Evolutionary conservation across 2,113 vertebrate species (phyloP), one percentile per base, ranked within the genome.

Genomic region (Upupa epops): DNA sequence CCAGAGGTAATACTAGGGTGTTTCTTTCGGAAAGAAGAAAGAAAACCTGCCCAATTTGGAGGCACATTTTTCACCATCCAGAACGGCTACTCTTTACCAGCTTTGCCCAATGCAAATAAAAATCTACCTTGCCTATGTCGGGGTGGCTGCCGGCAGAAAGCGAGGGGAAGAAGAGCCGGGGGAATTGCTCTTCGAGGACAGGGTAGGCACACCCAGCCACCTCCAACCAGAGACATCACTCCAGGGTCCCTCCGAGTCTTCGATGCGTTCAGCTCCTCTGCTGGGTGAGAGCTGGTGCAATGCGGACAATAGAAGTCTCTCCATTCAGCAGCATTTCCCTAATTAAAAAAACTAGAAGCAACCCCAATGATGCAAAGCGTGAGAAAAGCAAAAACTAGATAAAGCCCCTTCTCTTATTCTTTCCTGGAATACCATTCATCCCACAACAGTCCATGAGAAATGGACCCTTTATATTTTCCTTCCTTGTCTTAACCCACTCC

Each of bases 311-410:
- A 37, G 52, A 79, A 65, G 71, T 65, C 32, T 65, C 93, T 92
- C 87, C 93, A 85, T 68, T 70, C 84, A 72, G 66, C 61, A 79
- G 74, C 55, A 8, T 89, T 66, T 49, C 68, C 87, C 78, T 91
- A 91, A 96, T 94, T 95, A 92, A 91, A 75, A 94, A 95, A 66
- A 66, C 54, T 79, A 59, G 70, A 83, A 70, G 94, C 84, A 85
- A 42, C 54, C 70, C 36, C 6, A 89, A 32, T 6, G 66, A 51
- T 91, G 84, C 55, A 40, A 94, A 82, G 40, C 93, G 69, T 78
- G 51, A 89, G 87, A 73, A 85, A 73, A 65, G 55, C 26, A 78
- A 89, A 89, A 90, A 37, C 1, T 54, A 86, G 66, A 93, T 89
- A 92, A 94, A 92, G 82, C 64, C 46, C 45, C 78, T 76, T 94